Evolutionary conservation across 2,113 vertebrate genomes (phyloP).

Genomic region (Gymnarchus niloticus): DNA sequence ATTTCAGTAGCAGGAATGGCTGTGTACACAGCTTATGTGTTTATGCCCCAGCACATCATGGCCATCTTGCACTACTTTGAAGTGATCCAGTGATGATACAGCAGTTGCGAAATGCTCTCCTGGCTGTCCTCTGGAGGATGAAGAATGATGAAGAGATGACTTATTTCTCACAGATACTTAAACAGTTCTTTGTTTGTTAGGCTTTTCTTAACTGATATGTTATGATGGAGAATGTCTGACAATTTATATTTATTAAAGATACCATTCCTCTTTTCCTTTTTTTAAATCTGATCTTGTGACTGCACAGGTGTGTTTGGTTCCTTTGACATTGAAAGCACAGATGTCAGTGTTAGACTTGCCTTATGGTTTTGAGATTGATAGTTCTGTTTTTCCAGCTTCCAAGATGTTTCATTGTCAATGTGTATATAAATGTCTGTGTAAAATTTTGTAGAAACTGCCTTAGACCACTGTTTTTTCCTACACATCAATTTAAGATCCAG

Average conservation of each 20-base stretch:
- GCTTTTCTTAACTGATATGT: neutral
- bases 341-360: conserved; percentile 34
- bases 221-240: neutral
- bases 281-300: conserved; percentile 22
- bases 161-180: neutral
- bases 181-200: neutral
- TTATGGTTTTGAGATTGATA: conserved; percentile 27
- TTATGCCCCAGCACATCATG: conserved; percentile 99
- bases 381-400: conserved; percentile 33
- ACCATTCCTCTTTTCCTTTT: neutral
- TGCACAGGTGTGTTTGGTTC: conserved; percentile 10
- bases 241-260: neutral
- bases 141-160: conserved; percentile 14
- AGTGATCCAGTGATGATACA: conserved; percentile 75
- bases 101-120: neutral
- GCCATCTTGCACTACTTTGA: conserved; percentile 97
- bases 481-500: neutral
- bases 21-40: conserved; percentile 91
- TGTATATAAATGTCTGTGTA: conserved; percentile 55
- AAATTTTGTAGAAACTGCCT: conserved; percentile 35
- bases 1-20: conserved; percentile 89
- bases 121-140: neutral
- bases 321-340: conserved; percentile 30
- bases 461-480: conserved; percentile 11
- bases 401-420: conserved; percentile 49